Conservation (phyloP, 2,797 vertebrate species). For the Buceros bicornis region DNA sequence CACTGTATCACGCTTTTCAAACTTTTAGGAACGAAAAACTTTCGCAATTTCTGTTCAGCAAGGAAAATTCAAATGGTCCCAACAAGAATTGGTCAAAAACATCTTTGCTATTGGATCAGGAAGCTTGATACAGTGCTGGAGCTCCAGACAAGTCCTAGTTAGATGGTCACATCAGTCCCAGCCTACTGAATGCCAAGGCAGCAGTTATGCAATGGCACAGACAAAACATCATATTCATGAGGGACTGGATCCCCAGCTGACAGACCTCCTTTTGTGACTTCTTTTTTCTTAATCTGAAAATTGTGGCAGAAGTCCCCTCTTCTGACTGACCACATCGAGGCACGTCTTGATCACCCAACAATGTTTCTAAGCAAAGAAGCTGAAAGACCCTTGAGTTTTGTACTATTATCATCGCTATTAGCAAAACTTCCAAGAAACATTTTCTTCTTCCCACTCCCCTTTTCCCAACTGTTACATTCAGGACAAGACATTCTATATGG, state of each 20-base stretch:
- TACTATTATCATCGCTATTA: neutral
- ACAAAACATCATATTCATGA: constrained; percentile 21
- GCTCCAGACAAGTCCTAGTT: neutral
- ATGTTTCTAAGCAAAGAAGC: neutral
- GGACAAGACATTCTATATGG: neutral
- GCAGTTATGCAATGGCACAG: constrained; percentile 35
- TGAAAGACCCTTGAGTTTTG: neutral
- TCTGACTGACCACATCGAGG: neutral
- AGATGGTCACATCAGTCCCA: neutral
- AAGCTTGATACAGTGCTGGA: neutral
- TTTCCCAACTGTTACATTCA: neutral
- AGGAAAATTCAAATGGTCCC: neutral
- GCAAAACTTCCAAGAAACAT: neutral
- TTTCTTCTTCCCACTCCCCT: neutral
- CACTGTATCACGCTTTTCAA: neutral
- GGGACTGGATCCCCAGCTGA: neutral
- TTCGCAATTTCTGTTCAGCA: neutral
- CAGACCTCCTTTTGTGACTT: constrained; percentile 14
- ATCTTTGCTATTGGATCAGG: neutral
- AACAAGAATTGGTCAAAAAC: neutral
- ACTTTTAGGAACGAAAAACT: neutral
- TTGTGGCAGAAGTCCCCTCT: neutral
- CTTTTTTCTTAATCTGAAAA: neutral
- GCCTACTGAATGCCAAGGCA: neutral
- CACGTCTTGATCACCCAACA: neutral